Base-by-base conservation (phyloP, 2,888 invertebrate species). In the Agonopterix arenella region DNA sequence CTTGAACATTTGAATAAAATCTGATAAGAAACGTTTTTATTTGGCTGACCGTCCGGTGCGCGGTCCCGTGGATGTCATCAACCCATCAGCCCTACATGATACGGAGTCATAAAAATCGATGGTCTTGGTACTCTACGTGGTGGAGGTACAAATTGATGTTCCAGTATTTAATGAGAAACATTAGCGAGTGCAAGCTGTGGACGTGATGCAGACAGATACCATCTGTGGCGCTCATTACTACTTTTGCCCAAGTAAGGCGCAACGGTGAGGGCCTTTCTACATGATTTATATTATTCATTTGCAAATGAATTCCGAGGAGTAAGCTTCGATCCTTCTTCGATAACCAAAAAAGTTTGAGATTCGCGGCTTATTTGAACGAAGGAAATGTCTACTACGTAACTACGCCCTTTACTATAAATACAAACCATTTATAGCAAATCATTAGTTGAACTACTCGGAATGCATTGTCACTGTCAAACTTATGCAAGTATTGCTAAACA, bases 151-250 rank as follows among this genome's bases (percentile, higher is more conserved):
- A 78, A 79, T 77, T 75, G 72, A 64, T 68, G 69, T 68, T 66
- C 60, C 63, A 66, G 64, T 65, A 66, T 73, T 68, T 78, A 79
- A 76, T 77, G 73, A 72, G 68, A 62, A 66, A 69, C 74, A 79
- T 80, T 78, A 79, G 70, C 73, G 71, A 62, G 68, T 65, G 61
- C 67, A 65, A 61, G 64, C 61, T 57, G 65, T 54, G 63, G 62
- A 62, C 66, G 61, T 55, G 61, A 59, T 50, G 40, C 55, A 52
- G 52, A 56, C 57, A 61, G 66, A 69, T 66, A 57, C 78, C 78
- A 73, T 79, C 73, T 76, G 68, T 58, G 77, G 76, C 60, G 58
- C 57, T 73, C 71, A 72, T 76, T 77, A 76, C 74, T 65, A 66
- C 71, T 70, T 73, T 68, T 70, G 68, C 61, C 77, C 71, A 73